phyloP scores from a whole-genome alignment of 2,797 vertebrate species.

The Hydrocynus forskahlii region DNA sequence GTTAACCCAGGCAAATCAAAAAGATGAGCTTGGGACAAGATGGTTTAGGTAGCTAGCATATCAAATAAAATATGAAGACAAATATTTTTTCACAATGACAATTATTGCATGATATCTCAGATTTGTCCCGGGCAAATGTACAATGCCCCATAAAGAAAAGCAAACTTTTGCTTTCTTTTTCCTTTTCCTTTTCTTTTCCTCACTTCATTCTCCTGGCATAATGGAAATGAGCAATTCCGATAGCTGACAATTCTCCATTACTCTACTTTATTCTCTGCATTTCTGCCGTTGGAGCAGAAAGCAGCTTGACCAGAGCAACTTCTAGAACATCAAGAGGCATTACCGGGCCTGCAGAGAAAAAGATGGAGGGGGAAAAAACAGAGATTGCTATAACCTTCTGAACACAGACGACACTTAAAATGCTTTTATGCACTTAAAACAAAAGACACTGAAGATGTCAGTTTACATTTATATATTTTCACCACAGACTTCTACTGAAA shows the following conservation, averaged over 20 bases:
- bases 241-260: slow-evolving; percentile 22
- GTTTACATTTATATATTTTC: not conserved
- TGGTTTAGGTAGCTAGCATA: no score
- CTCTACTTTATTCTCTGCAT: not conserved
- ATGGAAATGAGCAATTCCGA: slow-evolving; percentile 2
- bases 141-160: no score
- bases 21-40: no score
- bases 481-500: not conserved
- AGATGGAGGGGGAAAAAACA: not conserved
- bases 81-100: no score
- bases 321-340: not conserved
- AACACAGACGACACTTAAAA: not conserved
- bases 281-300: slow-evolving; percentile 6
- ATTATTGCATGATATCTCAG: no score
- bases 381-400: not conserved
- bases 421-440: not conserved
- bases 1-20: no score
- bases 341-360: not conserved
- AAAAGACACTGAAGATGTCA: not conserved
- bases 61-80: no score
- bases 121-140: not conserved
- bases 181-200: not conserved
- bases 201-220: not conserved
- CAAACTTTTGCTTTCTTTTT: not conserved
- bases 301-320: slow-evolving; percentile 17